Conservation (phyloP, 2,888 invertebrate species). For the Scaptomyza reducta region DNA sequence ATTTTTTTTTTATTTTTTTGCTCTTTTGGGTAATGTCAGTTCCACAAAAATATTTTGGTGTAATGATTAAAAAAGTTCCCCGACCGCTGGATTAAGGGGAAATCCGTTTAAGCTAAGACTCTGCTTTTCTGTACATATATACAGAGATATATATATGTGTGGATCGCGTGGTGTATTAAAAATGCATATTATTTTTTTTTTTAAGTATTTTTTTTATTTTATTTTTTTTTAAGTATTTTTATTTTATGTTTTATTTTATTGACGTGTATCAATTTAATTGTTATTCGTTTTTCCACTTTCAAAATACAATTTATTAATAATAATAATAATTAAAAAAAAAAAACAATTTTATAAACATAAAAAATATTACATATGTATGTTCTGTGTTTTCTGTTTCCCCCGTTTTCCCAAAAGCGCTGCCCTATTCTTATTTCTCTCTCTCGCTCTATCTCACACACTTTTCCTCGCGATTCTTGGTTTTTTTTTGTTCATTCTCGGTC, state of each 20-base stretch:
- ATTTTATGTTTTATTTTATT: conserved; percentile 79
- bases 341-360: conserved; percentile 73
- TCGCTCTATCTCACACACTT: conserved; percentile 6
- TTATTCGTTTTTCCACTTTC: conserved; percentile 64
- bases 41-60: too few relatives aligned
- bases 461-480: conserved; percentile 3
- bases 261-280: conserved; percentile 77
- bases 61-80: too few relatives aligned
- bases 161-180: conserved; percentile 11
- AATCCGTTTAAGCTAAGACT: too few relatives aligned
- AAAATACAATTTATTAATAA: conserved; percentile 77
- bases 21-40: too few relatives aligned
- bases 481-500: background rate
- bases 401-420: conserved; percentile 11
- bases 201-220: conserved; percentile 11
- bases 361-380: conserved; percentile 74
- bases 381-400: conserved; percentile 45
- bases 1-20: too few relatives aligned
- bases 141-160: too few relatives aligned
- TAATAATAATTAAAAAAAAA: conserved; percentile 68
- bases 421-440: conserved; percentile 14
- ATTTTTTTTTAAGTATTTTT: conserved; percentile 15
- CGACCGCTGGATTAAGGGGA: too few relatives aligned
- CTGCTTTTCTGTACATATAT: too few relatives aligned
- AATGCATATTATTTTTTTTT: conserved; percentile 18